phyloP scores from a whole-genome alignment of 1,140 invertebrate genomes.

The Brachionus sp. region DNA sequence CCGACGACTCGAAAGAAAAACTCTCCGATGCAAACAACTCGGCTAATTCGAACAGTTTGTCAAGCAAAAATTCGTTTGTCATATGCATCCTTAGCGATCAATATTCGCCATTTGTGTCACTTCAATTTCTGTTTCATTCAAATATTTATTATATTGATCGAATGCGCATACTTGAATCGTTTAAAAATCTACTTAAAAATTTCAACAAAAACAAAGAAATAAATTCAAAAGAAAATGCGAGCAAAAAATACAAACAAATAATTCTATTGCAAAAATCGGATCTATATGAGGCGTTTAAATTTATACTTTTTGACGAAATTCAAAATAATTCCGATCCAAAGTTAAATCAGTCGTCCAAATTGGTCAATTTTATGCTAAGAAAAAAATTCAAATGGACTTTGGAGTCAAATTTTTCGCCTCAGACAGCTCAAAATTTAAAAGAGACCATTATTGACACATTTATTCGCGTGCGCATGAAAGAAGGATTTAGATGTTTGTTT shows the following conservation, averaged over 20 bases:
- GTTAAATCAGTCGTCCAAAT: neutral
- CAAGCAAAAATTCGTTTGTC: slow-evolving; percentile 30
- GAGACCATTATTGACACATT: slow-evolving; percentile 28
- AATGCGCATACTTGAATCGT: neutral
- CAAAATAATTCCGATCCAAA: neutral
- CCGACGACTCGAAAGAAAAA: neutral
- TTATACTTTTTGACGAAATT: slow-evolving; percentile 27
- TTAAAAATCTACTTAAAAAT: neutral
- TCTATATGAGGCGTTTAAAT: slow-evolving; percentile 30
- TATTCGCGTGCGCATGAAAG: slow-evolving; percentile 20
- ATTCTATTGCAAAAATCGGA: neutral
- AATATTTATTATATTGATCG: slow-evolving; percentile 11
- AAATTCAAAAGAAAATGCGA: neutral
- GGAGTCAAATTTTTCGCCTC: neutral
- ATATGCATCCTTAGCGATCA: neutral
- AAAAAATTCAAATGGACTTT: slow-evolving; percentile 44
- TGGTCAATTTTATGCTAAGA: slow-evolving; percentile 7
- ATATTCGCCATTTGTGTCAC: slow-evolving; percentile 6
- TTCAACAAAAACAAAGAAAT: neutral
- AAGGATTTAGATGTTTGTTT: slow-evolving; percentile 41
- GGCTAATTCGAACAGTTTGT: neutral
- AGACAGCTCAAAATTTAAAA: slow-evolving; percentile 15
- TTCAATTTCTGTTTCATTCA: slow-evolving; percentile 40
- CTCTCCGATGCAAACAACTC: slow-evolving; percentile 1
- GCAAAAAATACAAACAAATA: neutral